Conservation (phyloP, 1,140 invertebrate genomes). For the Atta cephalotes region DNA sequence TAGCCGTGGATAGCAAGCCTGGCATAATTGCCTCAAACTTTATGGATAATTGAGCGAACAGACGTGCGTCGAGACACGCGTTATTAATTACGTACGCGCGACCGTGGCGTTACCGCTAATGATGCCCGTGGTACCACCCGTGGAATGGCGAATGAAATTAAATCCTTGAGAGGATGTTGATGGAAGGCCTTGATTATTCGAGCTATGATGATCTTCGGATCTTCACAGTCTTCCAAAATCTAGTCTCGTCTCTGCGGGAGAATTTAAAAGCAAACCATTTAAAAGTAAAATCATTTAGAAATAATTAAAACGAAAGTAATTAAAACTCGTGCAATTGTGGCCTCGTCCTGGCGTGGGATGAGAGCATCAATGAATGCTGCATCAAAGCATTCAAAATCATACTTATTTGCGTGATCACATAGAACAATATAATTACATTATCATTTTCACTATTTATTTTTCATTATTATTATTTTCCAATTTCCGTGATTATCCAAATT, state of each 20-base stretch:
- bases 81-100: conserved; percentile 61
- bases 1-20: background rate
- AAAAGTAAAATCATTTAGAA: background rate
- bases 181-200: conserved; percentile 23
- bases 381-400: background rate
- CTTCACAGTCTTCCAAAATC: background rate
- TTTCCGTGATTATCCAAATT: background rate
- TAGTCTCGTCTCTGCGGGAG: background rate
- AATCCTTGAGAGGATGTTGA: conserved; percentile 32
- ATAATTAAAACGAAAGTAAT: background rate
- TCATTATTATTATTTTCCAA: background rate
- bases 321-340: background rate
- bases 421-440: background rate
- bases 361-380: background rate
- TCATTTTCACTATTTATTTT: conserved; percentile 6
- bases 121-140: conserved; percentile 21
- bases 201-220: conserved; percentile 1
- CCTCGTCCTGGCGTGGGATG: background rate
- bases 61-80: conserved; percentile 47
- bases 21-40: conserved; percentile 54
- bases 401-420: background rate
- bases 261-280: background rate
- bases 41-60: conserved; percentile 54
- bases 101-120: conserved; percentile 41
- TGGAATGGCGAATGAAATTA: conserved; percentile 37